phyloP scores from a whole-genome alignment of 2,888 invertebrate species.

The Saturnia japonica region DNA sequence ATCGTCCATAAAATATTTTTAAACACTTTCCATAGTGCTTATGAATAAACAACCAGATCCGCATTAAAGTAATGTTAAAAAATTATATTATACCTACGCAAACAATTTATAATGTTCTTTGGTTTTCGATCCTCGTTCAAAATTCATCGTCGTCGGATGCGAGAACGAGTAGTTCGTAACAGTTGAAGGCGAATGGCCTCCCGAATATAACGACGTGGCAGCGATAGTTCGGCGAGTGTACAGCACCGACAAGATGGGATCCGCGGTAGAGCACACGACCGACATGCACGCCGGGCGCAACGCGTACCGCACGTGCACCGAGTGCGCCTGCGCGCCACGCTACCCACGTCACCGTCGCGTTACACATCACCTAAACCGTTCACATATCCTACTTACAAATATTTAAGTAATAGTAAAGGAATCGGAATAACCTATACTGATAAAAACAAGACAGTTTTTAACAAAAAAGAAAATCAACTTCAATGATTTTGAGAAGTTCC shows the following conservation, averaged over 20 bases:
- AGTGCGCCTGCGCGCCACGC: conserved; percentile 54
- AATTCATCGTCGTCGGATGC: conserved; percentile 25
- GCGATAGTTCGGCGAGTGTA: conserved; percentile 56
- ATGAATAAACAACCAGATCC: neutral
- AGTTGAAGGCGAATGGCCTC: conserved; percentile 69
- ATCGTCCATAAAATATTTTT: neutral
- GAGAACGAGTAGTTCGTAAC: conserved; percentile 65
- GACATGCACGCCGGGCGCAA: conserved; percentile 47
- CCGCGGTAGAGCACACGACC: conserved; percentile 59
- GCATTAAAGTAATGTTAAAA: neutral
- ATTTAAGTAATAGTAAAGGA: too few relatives aligned
- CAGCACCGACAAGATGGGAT: conserved; percentile 56
- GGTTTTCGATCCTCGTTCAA: conserved; percentile 16
- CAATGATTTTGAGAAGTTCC: too few relatives aligned
- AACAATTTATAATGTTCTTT: neutral
- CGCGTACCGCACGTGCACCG: conserved; percentile 51
- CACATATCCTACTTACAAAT: neutral
- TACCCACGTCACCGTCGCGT: conserved; percentile 60
- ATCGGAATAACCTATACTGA: too few relatives aligned
- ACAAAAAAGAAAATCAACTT: too few relatives aligned
- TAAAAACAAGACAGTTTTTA: too few relatives aligned
- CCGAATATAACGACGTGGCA: conserved; percentile 69
- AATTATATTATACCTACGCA: neutral
- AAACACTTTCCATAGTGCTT: neutral
- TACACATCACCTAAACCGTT: conserved; percentile 63